These are phyloP conservation scores for Halcyon malimbica DNA, from an alignment of 2,113 vertebrate species.

Conservation along the genomic window DNA sequence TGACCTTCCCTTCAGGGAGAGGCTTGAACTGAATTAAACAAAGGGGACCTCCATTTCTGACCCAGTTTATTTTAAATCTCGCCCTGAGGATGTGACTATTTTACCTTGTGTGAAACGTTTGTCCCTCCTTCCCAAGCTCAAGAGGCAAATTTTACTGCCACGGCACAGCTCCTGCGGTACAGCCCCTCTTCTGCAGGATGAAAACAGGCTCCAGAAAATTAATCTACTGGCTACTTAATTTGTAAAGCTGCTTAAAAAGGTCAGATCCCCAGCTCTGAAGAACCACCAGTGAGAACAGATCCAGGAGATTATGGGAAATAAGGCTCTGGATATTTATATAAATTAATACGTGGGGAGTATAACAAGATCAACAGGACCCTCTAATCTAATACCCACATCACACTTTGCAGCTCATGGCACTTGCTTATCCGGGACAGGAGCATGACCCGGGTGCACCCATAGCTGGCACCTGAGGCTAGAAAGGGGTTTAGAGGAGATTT, in stretches of 20 bases:
- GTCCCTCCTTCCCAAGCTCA: not conserved
- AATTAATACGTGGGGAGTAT: constrained; percentile 7
- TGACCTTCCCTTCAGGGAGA: not conserved
- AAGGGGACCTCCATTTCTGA: not conserved
- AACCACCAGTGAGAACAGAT: not conserved
- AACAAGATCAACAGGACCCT: not conserved
- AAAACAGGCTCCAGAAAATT: constrained; percentile 29
- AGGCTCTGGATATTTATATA: constrained; percentile 36
- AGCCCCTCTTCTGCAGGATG: not conserved
- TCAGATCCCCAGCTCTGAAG: constrained; percentile 14
- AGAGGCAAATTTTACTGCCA: not conserved
- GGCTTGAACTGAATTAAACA: not conserved
- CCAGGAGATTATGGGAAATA: not conserved
- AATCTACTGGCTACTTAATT: constrained; percentile 32
- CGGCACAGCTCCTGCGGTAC: not conserved
- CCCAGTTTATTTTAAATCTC: not conserved
- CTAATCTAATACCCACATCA: not conserved
- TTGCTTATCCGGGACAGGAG: not conserved
- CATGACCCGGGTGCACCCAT: not conserved
- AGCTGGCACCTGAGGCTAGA: not conserved
- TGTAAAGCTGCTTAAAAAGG: constrained; percentile 53
- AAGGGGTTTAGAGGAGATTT: not conserved
- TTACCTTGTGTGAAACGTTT: not conserved
- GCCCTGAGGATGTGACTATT: not conserved
- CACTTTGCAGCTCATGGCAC: not conserved